Evolutionary conservation across 1,140 invertebrate genomes (phyloP), one percentile per base, ranked within the genome.

Genomic region (Ganaspis sp.): DNA sequence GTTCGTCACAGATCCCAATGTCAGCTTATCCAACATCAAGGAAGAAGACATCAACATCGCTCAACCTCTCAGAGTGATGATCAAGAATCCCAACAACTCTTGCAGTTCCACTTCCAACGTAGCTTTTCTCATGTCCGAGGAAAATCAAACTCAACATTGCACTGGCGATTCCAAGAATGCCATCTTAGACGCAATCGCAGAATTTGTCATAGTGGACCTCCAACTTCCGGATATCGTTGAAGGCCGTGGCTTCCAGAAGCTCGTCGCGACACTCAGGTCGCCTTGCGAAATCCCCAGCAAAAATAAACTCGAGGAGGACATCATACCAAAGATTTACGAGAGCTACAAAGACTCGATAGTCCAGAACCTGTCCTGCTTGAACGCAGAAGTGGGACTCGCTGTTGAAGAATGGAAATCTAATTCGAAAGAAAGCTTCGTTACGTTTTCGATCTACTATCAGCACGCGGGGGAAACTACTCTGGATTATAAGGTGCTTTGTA

Each of bases 201-300:
- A 92, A 74, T 92, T 92, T 75, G 84, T 92, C 8, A 88, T 92
- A 29, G 88, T 91, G 74, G 92, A 92, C 73, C 79, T 92, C 5
- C 90, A 92, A 70, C 76, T 89, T 45, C 92, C 92, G 4, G 91
- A 92, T 73, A 86, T 92, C 11, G 92, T 92, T 0, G 91, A 92
- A 76, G 91, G 91, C 11, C 86, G 87, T 64, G 92, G 92, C 34
- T 93, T 93, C 75, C 91, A 92, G 70, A 87, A 91, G 70, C 80
- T 93, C 0, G 87, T 93, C 0, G 91, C 91, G 0, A 91, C 92
- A 0, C 77, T 93, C 0, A 89, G 87, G 69, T 92, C 92, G 0
- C 91, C 92, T 0, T 92, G 92, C 82, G 92, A 92, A 84, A 92
- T 93, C 15, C 92, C 92, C 1, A 90, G 88, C 58, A 93, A 92